phyloP scores from a whole-genome alignment of 1,140 invertebrate genomes.

The Temnothorax longispinosus region DNA sequence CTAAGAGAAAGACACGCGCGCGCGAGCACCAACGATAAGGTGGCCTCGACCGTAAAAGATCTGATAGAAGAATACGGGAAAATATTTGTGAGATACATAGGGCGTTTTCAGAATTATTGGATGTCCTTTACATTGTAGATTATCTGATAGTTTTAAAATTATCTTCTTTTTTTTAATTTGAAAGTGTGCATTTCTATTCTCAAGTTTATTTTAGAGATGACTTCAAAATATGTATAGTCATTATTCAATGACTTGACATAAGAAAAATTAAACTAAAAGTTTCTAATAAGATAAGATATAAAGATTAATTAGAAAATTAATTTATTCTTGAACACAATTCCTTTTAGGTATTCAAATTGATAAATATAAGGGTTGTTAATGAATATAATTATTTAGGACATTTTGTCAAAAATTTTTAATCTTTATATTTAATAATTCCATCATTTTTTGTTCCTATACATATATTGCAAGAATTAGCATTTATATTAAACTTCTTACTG shows the following conservation, averaged over 20 bases:
- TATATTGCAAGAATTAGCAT: neutral
- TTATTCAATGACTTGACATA: neutral
- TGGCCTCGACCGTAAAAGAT: neutral
- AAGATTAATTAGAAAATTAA: neutral
- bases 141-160: neutral
- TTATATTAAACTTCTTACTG: neutral
- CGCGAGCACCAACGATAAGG: neutral
- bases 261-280: neutral
- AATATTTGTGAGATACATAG: neutral
- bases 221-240: neutral
- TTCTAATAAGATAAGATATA: neutral
- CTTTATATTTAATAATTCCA: conserved; percentile 1
- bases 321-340: neutral
- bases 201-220: neutral
- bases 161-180: neutral
- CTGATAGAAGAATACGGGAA: conserved; percentile 5
- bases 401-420: neutral
- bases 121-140: neutral
- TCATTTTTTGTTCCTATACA: neutral
- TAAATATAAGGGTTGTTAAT: too few species aligned
- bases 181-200: neutral
- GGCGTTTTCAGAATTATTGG: neutral
- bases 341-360: neutral
- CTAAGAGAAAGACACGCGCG: conserved; percentile 13
- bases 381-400: too few species aligned